Evolutionary conservation across 2,113 vertebrate species (phyloP), one percentile per base, ranked within the genome.

Genomic region (Rhinichthys klamathensis): DNA sequence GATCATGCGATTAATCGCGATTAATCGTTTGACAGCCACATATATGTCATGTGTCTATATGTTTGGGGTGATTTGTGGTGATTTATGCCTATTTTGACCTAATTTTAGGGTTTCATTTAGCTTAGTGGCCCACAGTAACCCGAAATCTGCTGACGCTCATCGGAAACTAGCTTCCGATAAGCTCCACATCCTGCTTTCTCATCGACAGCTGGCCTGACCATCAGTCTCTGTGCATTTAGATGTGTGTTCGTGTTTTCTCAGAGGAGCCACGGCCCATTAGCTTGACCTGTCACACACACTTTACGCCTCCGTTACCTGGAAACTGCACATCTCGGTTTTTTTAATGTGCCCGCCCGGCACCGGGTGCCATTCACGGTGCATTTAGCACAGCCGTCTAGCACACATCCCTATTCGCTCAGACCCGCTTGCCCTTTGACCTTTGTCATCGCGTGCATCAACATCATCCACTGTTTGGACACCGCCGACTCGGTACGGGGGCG

Each of bases 191-290:
- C 60, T 21, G 46, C 60, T 35, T 49, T 78, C 69, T 30, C 85
- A 13, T 87, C 80, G 87, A 89, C 91, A 93, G 90, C 91, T 92
- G 91, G 69, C 83, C 73, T 65, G 82, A 23, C 88, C 87, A 90
- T 92, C 90, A 88, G 61, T 91, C 88, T 90, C 54, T 69, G 58
- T 70, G 76, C 61, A 49, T 82, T 80, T 80, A 79, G 77, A 76
- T 90, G 51, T 77, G 79, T 89, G 83, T 85, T 23, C 90, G 60
- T 89, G 63, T 80, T 76, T 87, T 88, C 84, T 87, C 60, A 44
- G 54, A 90, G 90, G 90, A 93, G 88, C 85, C 86, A 56, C 60
- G 88, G 89, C 65, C 86, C 87, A 92, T 93, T 93, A 92, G 77
- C 81, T 88, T 86, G 88, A 87, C 67, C 87, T 85, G 69, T 81